These are phyloP conservation scores for Campylomormyrus numenius DNA, from an alignment of 2,113 vertebrate genomes.

Conservation along the genomic window DNA sequence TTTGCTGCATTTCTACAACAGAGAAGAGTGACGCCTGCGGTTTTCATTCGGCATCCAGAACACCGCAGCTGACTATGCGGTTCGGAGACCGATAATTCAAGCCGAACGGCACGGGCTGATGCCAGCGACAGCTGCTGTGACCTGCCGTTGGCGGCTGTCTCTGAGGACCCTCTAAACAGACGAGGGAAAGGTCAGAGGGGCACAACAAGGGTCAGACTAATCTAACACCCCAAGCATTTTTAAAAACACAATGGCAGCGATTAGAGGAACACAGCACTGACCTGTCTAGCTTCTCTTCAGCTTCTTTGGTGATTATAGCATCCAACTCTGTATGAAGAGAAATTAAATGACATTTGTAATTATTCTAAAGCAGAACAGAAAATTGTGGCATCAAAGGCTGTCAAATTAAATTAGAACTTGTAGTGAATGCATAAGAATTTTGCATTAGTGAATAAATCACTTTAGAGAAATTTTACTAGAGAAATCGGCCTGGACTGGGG, in stretches of 20 bases:
- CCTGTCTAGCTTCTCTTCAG: slow-evolving; percentile 85
- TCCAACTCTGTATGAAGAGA: slow-evolving; percentile 80
- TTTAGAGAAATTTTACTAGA: not conserved
- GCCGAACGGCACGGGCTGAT: slow-evolving; percentile 62
- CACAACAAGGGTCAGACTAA: not conserved
- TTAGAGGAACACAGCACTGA: slow-evolving; percentile 42
- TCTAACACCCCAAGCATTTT: not conserved
- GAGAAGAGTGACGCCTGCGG: not conserved
- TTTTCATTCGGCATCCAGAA: slow-evolving; percentile 14
- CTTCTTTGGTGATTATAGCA: slow-evolving; percentile 99
- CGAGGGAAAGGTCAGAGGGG: slow-evolving; percentile 18
- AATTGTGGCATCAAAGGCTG: not conserved
- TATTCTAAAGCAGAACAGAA: not conserved
- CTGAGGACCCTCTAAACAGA: slow-evolving; percentile 25
- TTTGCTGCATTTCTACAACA: not conserved
- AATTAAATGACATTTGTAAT: not conserved
- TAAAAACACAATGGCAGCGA: not conserved
- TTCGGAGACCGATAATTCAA: slow-evolving; percentile 53
- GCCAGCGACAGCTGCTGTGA: slow-evolving; percentile 53
- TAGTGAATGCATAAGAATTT: not conserved
- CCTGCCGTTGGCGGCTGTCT: slow-evolving; percentile 18
- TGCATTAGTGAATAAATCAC: not conserved
- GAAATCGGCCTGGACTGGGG: not conserved
- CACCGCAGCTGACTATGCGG: slow-evolving; percentile 57
- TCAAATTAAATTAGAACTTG: not conserved